Conservation (phyloP, 1,140 invertebrate genomes). For the Elysia chlorotica region DNA sequence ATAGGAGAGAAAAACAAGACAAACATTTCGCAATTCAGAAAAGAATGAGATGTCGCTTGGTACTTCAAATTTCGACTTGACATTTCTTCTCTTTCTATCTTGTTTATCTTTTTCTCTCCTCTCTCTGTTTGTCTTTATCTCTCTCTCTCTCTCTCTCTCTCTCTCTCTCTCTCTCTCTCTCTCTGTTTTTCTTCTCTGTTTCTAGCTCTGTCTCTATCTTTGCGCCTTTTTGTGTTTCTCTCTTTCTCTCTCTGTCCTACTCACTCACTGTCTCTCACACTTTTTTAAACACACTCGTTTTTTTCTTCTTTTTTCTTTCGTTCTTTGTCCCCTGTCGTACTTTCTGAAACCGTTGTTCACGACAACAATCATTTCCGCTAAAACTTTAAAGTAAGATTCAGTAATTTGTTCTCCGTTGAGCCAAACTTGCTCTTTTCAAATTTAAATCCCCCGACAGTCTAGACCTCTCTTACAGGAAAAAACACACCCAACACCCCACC, state of each 20-base stretch:
- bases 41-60: no score
- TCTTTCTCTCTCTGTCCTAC: background rate
- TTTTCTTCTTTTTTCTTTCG: conserved; percentile 12
- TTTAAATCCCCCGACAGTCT: no score
- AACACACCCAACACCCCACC: no score
- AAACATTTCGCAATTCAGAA: background rate
- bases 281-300: conserved; percentile 5
- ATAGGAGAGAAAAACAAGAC: background rate
- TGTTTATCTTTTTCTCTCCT: background rate
- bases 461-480: no score
- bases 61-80: background rate
- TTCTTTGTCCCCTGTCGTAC: no score
- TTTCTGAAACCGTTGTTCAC: no score
- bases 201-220: conserved; percentile 5
- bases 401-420: no score
- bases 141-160: background rate
- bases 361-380: no score
- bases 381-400: no score
- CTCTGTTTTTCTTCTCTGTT: background rate
- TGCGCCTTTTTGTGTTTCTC: conserved; percentile 11
- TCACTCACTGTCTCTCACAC: conserved; percentile 1
- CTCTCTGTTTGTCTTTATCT: background rate
- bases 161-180: background rate
- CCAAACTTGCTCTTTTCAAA: no score
- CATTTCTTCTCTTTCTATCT: background rate